Evolutionary conservation across 2,797 vertebrate genomes (phyloP).

Genomic region (Manis pentadactyla): DNA sequence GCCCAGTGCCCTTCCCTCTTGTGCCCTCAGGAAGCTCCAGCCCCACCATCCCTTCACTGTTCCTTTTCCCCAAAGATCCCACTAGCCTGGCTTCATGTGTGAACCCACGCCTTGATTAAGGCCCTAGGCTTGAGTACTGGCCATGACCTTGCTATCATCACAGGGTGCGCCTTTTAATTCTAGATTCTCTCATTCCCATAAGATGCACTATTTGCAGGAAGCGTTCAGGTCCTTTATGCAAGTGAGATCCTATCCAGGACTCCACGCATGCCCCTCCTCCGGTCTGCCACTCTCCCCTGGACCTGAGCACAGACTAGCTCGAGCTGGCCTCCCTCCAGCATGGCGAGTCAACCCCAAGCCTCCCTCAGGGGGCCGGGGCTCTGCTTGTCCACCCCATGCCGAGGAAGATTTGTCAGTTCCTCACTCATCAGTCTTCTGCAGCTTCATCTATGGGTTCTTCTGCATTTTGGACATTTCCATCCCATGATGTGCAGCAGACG

Average conservation of each 20-base stretch:
- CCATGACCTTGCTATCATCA: background rate
- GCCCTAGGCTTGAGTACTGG: too few species aligned
- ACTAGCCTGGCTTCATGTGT: background rate
- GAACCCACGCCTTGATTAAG: background rate
- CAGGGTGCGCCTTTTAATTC: background rate
- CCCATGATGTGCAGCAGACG: background rate
- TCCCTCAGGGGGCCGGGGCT: background rate
- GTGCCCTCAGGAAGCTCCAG: background rate
- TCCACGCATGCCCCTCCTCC: fast-evolving
- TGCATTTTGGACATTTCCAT: background rate
- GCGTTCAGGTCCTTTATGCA: background rate
- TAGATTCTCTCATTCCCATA: background rate
- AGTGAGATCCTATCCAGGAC: background rate
- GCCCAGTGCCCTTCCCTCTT: background rate
- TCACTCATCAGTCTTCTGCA: background rate
- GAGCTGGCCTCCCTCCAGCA: background rate
- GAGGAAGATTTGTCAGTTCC: background rate
- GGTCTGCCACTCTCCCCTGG: background rate
- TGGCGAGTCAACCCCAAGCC: background rate
- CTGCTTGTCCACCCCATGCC: too few species aligned
- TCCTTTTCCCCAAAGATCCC: background rate
- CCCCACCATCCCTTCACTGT: background rate
- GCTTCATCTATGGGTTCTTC: background rate
- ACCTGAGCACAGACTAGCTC: background rate
- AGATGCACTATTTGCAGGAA: background rate